Base-by-base conservation (phyloP, 2,888 invertebrate genomes). In the Philonicus albiceps region DNA sequence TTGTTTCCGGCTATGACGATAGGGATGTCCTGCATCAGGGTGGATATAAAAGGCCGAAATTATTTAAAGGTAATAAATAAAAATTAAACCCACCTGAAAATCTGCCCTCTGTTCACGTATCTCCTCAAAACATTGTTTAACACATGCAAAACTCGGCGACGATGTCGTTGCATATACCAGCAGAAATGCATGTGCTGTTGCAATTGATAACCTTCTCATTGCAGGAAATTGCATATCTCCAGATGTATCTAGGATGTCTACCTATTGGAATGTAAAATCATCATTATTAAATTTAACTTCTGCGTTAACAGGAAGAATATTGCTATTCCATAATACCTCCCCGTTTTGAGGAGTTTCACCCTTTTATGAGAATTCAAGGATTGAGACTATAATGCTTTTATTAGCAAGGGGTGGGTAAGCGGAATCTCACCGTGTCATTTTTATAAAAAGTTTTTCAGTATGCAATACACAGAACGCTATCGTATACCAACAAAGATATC, bases 141-240 rank as follows among this genome's bases (percentile, higher is more conserved):
- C 94, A 90, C 94, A 94, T 88, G 94, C 94, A 90, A 96, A 96
- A 86, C 96, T 96, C 81, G 95, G 93, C 87, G 94, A 94, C 84
- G 96, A 95, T 81, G 96, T 96, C 75, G 96, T 94, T 83, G 96
- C 95, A 92, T 97, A 98, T 27, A 98, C 97, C 87, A 98, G 93
- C 86, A 98, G 94, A 91, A 98, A 97, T 86, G 97, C 97, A 91
- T 97, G 96, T 53, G 97, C 97, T 2, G 96, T 97, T 55, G 97
- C 96, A 90, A 98, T 97, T 90, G 96, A 96, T 88, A 98, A 93
- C 86, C 97, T 93, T 88, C 97, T 93, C 97, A 98, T 98, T 86
- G 97, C 97, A 8, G 98, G 97, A 92, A 97, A 98, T 91, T 96
- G 96, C 92, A 96, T 95, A 91, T 97, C 97, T 30, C 97, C 97